Evolutionary conservation across 2,888 invertebrate species (phyloP).

Genomic region (Polymixis lichenea): DNA sequence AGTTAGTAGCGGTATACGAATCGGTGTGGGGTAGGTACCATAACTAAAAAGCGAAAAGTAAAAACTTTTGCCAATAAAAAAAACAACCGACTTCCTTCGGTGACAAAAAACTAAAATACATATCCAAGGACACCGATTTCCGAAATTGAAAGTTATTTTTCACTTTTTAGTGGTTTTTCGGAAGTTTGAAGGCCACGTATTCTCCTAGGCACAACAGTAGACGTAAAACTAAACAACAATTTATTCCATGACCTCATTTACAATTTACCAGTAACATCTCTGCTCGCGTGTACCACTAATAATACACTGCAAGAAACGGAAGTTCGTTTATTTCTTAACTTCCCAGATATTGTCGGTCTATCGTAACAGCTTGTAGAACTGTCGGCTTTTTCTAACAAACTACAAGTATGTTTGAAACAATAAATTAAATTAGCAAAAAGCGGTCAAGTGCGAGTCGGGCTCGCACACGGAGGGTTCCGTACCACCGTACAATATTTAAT

Average conservation of each 20-base stretch:
- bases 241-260: conserved; percentile 35
- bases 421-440: conserved; percentile 61
- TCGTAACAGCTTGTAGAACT: conserved; percentile 60
- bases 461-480: background rate
- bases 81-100: too few species aligned
- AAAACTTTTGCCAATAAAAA: too few species aligned
- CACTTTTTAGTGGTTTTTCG: too few species aligned
- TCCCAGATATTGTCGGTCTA: conserved; percentile 68
- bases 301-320: conserved; percentile 58
- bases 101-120: too few species aligned
- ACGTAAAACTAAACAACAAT: conserved; percentile 2
- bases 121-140: too few species aligned
- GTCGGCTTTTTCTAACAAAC: conserved; percentile 50
- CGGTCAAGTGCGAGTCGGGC: background rate
- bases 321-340: conserved; percentile 64
- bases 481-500: background rate
- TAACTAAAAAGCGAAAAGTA: too few species aligned
- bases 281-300: conserved; percentile 42
- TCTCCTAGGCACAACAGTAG: background rate
- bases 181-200: background rate
- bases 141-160: too few species aligned
- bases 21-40: too few species aligned
- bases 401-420: conserved; percentile 46
- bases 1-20: too few species aligned
- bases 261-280: conserved; percentile 26